phyloP scores from a whole-genome alignment of 2,113 vertebrate genomes.

The Theristicus caerulescens region DNA sequence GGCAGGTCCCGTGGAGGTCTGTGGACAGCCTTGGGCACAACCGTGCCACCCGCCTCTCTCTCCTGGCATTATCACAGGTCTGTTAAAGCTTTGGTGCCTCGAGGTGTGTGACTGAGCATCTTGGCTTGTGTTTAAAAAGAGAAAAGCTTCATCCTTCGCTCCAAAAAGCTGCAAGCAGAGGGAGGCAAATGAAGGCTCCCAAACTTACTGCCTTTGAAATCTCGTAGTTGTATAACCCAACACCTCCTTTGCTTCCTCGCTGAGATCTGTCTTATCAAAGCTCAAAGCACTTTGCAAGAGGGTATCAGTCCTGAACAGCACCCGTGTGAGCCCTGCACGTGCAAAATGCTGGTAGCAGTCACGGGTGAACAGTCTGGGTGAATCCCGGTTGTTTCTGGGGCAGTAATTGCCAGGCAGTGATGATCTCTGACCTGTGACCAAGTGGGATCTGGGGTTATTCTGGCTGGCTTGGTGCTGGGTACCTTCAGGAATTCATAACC shows the following conservation, averaged over 20 bases:
- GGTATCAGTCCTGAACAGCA: not conserved
- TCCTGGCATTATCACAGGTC: not conserved
- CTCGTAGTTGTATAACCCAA: not conserved
- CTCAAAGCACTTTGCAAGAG: not conserved
- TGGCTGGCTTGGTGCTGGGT: not conserved
- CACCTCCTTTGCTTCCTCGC: accelerated
- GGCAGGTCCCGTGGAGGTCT: not conserved
- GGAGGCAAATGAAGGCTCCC: not conserved
- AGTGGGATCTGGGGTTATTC: not conserved
- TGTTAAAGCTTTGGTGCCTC: not conserved
- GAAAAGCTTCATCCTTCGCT: not conserved
- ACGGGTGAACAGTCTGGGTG: not conserved
- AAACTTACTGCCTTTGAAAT: not conserved
- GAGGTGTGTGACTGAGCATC: not conserved
- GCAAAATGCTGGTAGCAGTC: not conserved
- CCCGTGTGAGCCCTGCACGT: accelerated
- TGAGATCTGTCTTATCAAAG: not conserved
- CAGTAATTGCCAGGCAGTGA: not conserved
- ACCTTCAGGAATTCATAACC: not conserved
- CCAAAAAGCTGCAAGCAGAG: not conserved
- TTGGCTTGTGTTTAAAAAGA: not conserved
- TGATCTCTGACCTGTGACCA: not conserved
- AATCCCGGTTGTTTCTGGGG: not conserved
- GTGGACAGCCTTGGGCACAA: not conserved
- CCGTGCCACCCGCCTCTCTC: not conserved